Percentiles rank a stretch among this genome's conserved stretches.
Conservation (phyloP, 2,888 invertebrate species). For the Microctonus brassicae region DNA sequence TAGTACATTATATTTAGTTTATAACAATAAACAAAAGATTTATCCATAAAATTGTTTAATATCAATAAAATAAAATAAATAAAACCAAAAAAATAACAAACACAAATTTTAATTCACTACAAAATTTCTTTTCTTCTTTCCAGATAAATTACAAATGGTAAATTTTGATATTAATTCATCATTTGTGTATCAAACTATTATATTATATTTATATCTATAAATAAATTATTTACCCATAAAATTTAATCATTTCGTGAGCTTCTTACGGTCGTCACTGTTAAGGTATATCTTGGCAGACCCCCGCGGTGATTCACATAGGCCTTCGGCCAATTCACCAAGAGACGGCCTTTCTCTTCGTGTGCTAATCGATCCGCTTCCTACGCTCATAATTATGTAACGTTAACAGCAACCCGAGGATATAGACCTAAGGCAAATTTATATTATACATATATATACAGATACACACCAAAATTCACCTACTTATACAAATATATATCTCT, state of each 20-base stretch:
- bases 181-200: no score
- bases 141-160: no score
- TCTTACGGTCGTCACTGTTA: constrained; percentile 36
- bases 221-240: constrained; percentile 31
- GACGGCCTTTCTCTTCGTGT: constrained; percentile 69
- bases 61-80: no score
- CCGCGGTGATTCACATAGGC: constrained; percentile 66
- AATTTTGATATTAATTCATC: no score
- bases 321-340: constrained; percentile 63
- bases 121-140: no score
- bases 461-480: constrained; percentile 29
- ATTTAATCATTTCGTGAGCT: constrained; percentile 36
- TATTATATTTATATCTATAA: neutral
- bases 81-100: no score
- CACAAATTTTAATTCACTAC: no score
- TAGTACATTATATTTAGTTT: no score
- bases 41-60: no score
- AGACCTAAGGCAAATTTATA: constrained; percentile 25
- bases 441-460: no score
- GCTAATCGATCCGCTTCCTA: constrained; percentile 70
- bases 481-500: neutral
- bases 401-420: constrained; percentile 43
- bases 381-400: constrained; percentile 67
- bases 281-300: constrained; percentile 50
- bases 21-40: no score